These are phyloP conservation scores for Hipposideros armiger DNA, from an alignment of 2,113 vertebrate species.

Conservation along the genomic window DNA sequence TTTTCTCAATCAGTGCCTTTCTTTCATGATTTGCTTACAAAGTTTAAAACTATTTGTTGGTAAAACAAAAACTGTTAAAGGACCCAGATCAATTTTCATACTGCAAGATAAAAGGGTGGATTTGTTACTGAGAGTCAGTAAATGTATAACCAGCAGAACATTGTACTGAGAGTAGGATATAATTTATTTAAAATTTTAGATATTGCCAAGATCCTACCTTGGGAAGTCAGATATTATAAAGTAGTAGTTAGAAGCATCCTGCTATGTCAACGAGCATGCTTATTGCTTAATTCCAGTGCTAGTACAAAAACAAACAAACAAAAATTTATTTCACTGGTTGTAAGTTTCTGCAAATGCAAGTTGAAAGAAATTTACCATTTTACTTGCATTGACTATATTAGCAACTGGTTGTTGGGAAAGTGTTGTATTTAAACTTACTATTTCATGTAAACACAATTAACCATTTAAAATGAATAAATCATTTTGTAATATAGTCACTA, in stretches of 20 bases:
- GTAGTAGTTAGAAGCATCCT: neutral
- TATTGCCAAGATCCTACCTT: neutral
- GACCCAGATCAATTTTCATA: neutral
- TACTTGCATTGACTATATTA: neutral
- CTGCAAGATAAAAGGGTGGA: neutral
- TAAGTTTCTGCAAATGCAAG: neutral
- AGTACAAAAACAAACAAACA: neutral
- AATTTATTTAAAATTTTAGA: neutral
- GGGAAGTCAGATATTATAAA: neutral
- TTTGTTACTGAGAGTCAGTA: neutral
- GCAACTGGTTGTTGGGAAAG: constrained; percentile 28
- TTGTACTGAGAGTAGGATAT: neutral
- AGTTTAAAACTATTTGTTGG: neutral
- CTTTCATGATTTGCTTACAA: neutral
- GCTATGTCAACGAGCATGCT: neutral
- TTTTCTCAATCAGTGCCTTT: neutral
- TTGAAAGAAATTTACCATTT: constrained; percentile 7
- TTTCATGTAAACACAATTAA: constrained; percentile 51
- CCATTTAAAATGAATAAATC: constrained; percentile 61
- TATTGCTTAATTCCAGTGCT: neutral
- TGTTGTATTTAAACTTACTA: constrained; percentile 48
- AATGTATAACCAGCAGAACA: neutral
- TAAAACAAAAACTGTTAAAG: neutral
- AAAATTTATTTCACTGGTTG: neutral
- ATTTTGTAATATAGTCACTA: constrained; percentile 3